Evolutionary conservation across 2,113 vertebrate species (phyloP), one percentile per base, ranked within the genome.

Genomic region (Girardinichthys multiradiatus): DNA sequence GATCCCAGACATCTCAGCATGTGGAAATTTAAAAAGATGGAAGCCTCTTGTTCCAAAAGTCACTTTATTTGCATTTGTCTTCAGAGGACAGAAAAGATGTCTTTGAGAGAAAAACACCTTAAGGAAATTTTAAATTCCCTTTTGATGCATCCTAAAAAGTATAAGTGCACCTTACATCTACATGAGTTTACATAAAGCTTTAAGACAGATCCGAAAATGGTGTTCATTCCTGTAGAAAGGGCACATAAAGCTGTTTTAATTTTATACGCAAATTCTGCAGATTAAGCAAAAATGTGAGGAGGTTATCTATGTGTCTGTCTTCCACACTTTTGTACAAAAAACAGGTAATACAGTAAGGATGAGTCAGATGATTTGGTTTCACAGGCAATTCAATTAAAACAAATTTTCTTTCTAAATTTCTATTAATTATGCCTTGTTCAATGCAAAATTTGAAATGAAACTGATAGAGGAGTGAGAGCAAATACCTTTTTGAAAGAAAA

Each of bases 61-160:
- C 30, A 15, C 62, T 64, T n/a, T 74, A 75, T 77, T 80, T 72
- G 35, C 51, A 35, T 21, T n/a, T n/a, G 57, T 57, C 72, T 74
- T 80, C 61, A 21, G 51, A 77, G 45, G 30, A 72, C 33, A 45
- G 57, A 76, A 30, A 33, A 31, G 2, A 59, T 7, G 37, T 63
- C 21, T 80, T 81, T 81, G 72, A 83, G 14, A 62, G 5, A 64
- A 62, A 71, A 61, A 28, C 76, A 61, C 42, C 67, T 68, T 37
- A 57, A 61, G 35, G 70, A 70, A 61, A 58, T 69, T 72, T 85
- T 28, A 64, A 71, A 57, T 73, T 73, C 54, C 75, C 70, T 59
- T 58, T 72, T 64, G 48, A 24, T 68, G 76, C 30, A 48, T 68
- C 51, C 26, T 29, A 12, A 28, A 29, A 28, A 74, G 61, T 64